Evolutionary conservation across 2,888 invertebrate species (phyloP), one percentile per base, ranked within the genome.

Genomic region (Monopis laevigella): DNA sequence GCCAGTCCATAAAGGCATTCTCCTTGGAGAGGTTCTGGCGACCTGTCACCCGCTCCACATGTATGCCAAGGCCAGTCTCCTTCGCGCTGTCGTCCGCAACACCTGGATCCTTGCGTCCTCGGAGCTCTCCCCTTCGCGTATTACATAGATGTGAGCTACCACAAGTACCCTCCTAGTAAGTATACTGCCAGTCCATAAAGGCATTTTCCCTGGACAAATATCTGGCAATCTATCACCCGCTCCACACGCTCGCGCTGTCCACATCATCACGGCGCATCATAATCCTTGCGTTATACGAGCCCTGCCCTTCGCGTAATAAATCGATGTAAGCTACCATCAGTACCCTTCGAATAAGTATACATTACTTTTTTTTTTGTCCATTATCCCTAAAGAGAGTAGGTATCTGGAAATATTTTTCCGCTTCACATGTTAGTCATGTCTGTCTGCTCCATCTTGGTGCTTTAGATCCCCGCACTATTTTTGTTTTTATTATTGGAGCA

Each of bases 141-240:
- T 39, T 88, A 87, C 56, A 90, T 91, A 6, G 85, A 84, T 35
- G 87, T 93, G 51, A 84, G 88, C 65, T 92, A 90, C 59, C 72
- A 91, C 43, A 82, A 84, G 34, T 92, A 88, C 65, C 93, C 93
- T 0, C 83, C 84, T 50, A 85, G 87, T 85, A 62, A 62, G 68
- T 53, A 8, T 21, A 8, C 6, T 7, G 24, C 24, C 24, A 21
- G 58, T 96, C 95, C 16, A 95, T 96, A 51, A 92, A 94, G 32
- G 93, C 93, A 2, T 96, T 96, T 72, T 94, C 95, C 0, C 86
- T 91, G 70, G 96, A 96, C 74, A 84, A 96, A 29, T 93, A 94
- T 75, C 74, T 95, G 49, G 95, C 95, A 21, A 95, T 96, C 57
- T 96, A 96, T 61, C 91, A 94, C 62, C 95, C 96, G 0, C 73